Evolutionary conservation across 2,113 vertebrate genomes (phyloP).

Genomic region (Eulemur rufifrons): DNA sequence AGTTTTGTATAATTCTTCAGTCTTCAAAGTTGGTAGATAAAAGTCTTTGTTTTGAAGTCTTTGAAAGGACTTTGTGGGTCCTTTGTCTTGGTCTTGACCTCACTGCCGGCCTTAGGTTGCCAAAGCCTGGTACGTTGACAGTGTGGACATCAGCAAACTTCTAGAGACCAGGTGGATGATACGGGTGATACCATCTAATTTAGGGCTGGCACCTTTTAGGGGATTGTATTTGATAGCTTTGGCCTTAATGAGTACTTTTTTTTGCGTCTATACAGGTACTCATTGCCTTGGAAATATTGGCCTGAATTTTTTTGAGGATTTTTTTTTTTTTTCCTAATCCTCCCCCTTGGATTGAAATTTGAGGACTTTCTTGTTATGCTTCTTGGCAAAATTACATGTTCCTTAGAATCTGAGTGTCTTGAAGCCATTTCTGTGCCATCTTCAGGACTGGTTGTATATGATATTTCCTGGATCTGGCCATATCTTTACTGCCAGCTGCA

Average conservation of each 20-base stretch:
- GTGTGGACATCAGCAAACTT: not conserved
- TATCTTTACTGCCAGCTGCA: slow-evolving; percentile 72
- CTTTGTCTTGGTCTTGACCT: not conserved
- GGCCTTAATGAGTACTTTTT: not conserved
- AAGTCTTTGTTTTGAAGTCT: not conserved
- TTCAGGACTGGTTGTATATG: slow-evolving; percentile 92
- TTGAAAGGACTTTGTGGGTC: not conserved
- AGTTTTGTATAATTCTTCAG: slow-evolving; percentile 20
- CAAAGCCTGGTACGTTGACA: not conserved
- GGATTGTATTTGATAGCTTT: slow-evolving; percentile 35
- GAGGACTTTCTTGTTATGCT: slow-evolving; percentile 93
- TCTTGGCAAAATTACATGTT: slow-evolving; percentile 97
- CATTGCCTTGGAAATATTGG: slow-evolving; percentile 78
- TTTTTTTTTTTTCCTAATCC: slow-evolving; percentile 33
- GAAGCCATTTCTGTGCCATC: slow-evolving; percentile 94
- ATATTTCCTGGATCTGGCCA: slow-evolving; percentile 96
- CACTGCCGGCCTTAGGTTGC: not conserved
- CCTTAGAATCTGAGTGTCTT: slow-evolving; percentile 92
- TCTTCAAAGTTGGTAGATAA: not conserved
- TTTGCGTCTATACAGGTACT: not conserved
- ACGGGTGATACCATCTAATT: not conserved
- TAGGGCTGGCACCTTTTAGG: not conserved
- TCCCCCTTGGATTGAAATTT: slow-evolving; percentile 69
- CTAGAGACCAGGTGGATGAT: not conserved
- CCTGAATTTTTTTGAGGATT: slow-evolving; percentile 86